Evolutionary conservation across 2,113 vertebrate species (phyloP), one percentile per base, ranked within the genome.

Genomic region (Ciconia boyciana): DNA sequence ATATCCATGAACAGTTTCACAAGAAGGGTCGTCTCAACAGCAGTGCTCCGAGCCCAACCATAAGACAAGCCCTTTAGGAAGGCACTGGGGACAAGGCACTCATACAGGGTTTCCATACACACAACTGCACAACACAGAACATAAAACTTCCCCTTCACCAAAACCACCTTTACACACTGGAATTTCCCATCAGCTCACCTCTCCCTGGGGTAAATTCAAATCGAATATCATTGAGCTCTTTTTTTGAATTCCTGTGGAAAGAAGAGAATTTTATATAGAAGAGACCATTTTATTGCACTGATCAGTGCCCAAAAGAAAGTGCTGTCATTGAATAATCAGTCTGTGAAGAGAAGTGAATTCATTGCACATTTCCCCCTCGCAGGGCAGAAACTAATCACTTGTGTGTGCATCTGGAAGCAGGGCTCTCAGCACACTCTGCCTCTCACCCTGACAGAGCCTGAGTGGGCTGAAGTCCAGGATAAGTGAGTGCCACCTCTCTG

Each of bases 131-230:
- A 57, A 5, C 46, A 51, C 9, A 7, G 0, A 76, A 66, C 36
- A 61, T 39, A 69, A 5, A 68, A 43, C 19, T 2, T 48, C 22
- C 31, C 74, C 17, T 17, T 31, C 39, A n/a, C 16, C 44, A 44
- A 58, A 57, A 32, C 26, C 34, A 39, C n/a, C 55, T 69, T 34
- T 48, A 48, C 9, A 13, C 57, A 29, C 6, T 19, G 9, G 19
- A 15, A 43, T 43, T 36, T 61, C 68, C 85, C 83, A 66, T 10
- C 44, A 64, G 32, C 98, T 98, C 61, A 99, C 99, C 99, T 99
- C 99, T 99, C 75, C 99, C 99, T 86, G 99, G 99, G 98, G 99
- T 99, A 89, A 99, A 99, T 96, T 99, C 99, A 97, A 99, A 99
- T 96, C 99, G 98, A 95, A 99, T 99, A 96, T 99, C 99, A 87